Base-by-base conservation (phyloP, 2,888 invertebrate genomes). In the Abrostola triplasia region DNA sequence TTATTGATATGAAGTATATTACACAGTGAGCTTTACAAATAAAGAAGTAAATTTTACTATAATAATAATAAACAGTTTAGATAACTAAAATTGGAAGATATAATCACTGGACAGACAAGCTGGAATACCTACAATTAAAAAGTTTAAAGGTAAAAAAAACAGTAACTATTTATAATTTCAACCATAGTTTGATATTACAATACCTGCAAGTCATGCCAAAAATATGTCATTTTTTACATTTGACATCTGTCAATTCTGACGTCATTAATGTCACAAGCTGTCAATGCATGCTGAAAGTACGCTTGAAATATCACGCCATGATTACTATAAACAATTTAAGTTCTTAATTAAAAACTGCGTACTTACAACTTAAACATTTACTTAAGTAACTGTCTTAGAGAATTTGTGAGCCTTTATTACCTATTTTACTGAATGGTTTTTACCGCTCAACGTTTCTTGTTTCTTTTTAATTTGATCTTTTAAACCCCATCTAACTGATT, bases 1-100 rank as follows among this genome's bases (percentile, higher is more conserved):
- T 48, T 66, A 72, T 72, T 77, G 77, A 79, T 78, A 78, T 77
- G 77, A 76, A 78, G 50, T 64, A 70, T 69, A 50, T 72, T 56
- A 64, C 48, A 77, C 62, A 77, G 70, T 71, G 74, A 76, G 56
- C 57, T 61, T 71, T 68, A 64, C 58, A 62, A 61, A 57, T 49
- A 36, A 49, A 36, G 6, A 49, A 49, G n/a, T 36, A 49, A 9
- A 36, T 36, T 49, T 49, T 11, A 10, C 24, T 10, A 40, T 40
- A 9, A 7, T 8, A 7, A 50, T 36, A 37, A 5, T 64, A 52
- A 50, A 49, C 48, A 12, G 8, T 60, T 5, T 59, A 44, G 53
- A 50, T 13, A 24, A 47, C 36, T 35, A 50, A 5, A 13, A 47
- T 8, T 12, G 13, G 44, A 24, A 47, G 44, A 47, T 24, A 47